These are phyloP conservation scores for Mantis religiosa DNA, from an alignment of 2,888 invertebrate species.

Conservation along the genomic window DNA sequence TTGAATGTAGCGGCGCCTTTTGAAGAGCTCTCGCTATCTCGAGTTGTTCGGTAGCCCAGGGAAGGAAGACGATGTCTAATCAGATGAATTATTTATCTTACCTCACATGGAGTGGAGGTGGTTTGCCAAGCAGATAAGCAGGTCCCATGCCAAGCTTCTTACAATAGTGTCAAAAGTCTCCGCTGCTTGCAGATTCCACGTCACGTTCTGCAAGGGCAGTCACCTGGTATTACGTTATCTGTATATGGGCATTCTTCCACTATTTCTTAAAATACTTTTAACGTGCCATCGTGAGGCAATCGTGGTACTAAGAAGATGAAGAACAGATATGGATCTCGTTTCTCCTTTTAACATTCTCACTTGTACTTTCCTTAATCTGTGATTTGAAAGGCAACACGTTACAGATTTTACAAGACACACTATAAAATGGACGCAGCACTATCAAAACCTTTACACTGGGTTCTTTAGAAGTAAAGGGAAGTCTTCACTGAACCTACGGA, in stretches of 20 bases:
- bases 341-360: too few species aligned
- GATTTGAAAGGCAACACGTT: too few species aligned
- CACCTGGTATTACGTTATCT: neutral
- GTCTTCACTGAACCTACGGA: too few species aligned
- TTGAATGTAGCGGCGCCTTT: neutral
- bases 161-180: too few species aligned
- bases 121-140: neutral
- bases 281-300: neutral
- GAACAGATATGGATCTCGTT: too few species aligned
- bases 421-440: too few species aligned
- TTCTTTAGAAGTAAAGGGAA: too few species aligned
- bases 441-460: too few species aligned
- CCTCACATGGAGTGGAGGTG: neutral
- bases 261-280: neutral
- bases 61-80: neutral
- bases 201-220: neutral
- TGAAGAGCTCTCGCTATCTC: neutral
- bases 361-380: too few species aligned
- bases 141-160: neutral
- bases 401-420: too few species aligned
- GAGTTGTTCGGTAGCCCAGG: neutral
- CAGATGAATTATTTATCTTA: neutral
- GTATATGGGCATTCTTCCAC: neutral
- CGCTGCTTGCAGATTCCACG: neutral
- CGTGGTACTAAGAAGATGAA: too few species aligned